Conservation (phyloP, 2,113 vertebrate species). For the Rattus norvegicus region GRCr8 NC_086020.1:91038001-91038500, state of each 20-base stretch:
- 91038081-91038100: not conserved
- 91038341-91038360: not conserved
- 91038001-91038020: not conserved
- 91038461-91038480: not conserved
- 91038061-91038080: not conserved
- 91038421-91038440: not conserved
- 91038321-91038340: not conserved
- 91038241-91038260: not conserved
- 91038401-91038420: not conserved
- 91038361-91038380: not conserved
- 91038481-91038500: not conserved
- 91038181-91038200: not conserved
- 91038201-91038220: not conserved
- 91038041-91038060: not conserved
- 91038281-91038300: not conserved
- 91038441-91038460: not conserved
- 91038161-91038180: not conserved
- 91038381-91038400: not conserved
- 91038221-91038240: not conserved
- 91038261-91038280: not conserved
- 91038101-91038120: not conserved
- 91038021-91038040: not conserved
- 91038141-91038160: not conserved
- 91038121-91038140: not conserved
- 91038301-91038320: no score